phyloP scores from a whole-genome alignment of 2,888 invertebrate species.

The Rhogogaster chlorosoma region DNA sequence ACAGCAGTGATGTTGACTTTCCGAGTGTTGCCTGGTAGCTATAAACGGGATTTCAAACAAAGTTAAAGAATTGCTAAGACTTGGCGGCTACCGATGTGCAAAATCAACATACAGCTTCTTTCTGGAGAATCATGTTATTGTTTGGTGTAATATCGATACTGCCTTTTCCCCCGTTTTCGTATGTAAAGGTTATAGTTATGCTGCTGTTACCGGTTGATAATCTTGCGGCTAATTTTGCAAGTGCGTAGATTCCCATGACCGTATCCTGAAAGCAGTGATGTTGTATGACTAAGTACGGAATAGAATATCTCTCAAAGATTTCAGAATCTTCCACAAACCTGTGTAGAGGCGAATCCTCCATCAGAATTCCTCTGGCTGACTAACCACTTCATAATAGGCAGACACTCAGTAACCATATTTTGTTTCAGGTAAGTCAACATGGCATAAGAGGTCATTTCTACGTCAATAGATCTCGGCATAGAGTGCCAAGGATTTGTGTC shows the following conservation, averaged over 20 bases:
- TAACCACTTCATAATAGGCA: constrained; percentile 87
- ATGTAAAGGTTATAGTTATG: constrained; percentile 80
- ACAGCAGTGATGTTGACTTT: not conserved
- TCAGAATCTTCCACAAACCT: constrained; percentile 76
- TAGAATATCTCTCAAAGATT: no score
- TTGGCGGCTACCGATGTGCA: constrained; percentile 73
- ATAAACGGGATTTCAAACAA: not conserved
- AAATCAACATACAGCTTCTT: constrained; percentile 82
- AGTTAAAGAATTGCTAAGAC: no score
- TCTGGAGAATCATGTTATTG: constrained; percentile 91
- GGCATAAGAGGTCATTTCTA: constrained; percentile 95
- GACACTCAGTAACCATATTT: constrained; percentile 79
- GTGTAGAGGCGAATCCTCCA: constrained; percentile 87
- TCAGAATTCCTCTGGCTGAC: constrained; percentile 84
- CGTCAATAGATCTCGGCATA: constrained; percentile 85
- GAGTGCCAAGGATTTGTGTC: constrained; percentile 84
- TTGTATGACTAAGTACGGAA: no score
- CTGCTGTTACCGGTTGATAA: constrained; percentile 79
- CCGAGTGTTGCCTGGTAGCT: not conserved
- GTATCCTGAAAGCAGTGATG: no score
- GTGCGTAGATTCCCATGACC: constrained; percentile 86
- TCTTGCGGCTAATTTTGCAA: constrained; percentile 83
- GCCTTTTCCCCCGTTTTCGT: constrained; percentile 79
- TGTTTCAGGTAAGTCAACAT: constrained; percentile 84
- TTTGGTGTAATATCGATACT: constrained; percentile 86